Base-by-base conservation (phyloP, 1,140 invertebrate species). In the Drosophila baimaii region DNA sequence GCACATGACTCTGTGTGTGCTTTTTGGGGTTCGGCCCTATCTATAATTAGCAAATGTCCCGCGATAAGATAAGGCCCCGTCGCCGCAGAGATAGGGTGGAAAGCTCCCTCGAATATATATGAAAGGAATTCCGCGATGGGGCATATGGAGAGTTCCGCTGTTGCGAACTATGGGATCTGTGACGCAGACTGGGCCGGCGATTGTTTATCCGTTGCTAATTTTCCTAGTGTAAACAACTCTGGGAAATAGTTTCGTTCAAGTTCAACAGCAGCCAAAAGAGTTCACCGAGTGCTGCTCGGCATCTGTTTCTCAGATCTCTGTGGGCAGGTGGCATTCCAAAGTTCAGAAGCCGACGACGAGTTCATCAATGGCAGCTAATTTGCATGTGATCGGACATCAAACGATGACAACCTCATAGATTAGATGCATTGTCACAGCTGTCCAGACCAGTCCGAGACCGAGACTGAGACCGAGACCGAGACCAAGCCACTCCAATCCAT, bases 11-110 rank as follows among this genome's bases (percentile, higher is more conserved):
- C 5, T 33, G 7, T 21, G 37, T 12, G 25, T 13, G 23, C 9
- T 33, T 72, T 73, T 73, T 17, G 66, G 70, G 66, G 57, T 39
- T 54, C n/a, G 27, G 57, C 44, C 52, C 44, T 86, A 79, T 86
- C 83, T 85, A 86, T 86, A 85, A 85, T 85, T 85, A 85, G 82
- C 81, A 78, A 85, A 74, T 81, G 81, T 71, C 49, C 57, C 51
- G 52, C 54, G 75, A 85, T 85, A 79, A 85, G 82, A 85, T 85
- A 86, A 81, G 49, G 27, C 13, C 3, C 39, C 33, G 37, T 10
- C 37, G 33, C 8, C 19, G 43, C 33, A 21, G 15, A 76, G 73
- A 76, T 76, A 68, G 46, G 33, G 62, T 49, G 71, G 37, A 75
- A 75, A 75, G 71, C 72, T 65, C 21, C 21, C 15, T 17, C 13